Base-by-base conservation (phyloP, 53 echinoderm and acorn worm species). In the Luidia sarsii region DNA sequence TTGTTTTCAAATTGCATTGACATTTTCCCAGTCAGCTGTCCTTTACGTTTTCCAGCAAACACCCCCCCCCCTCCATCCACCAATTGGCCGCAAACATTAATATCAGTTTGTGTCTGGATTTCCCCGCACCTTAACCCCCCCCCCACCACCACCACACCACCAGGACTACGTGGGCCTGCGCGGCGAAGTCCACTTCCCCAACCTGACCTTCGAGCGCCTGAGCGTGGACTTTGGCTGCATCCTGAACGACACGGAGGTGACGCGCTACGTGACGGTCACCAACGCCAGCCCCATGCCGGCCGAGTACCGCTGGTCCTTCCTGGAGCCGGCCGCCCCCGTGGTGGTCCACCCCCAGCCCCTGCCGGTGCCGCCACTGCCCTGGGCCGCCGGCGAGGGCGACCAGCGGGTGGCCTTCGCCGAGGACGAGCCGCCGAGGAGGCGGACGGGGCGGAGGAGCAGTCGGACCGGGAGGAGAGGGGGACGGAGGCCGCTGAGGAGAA, bases 161-260 rank as follows among this genome's bases (percentile, higher is more conserved):
- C n/a, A 99, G 99, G 99, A 99, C 64, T 99, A 99, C 50, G 89
- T 99, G 15, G 82, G 88, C 29, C 71, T 99, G 10, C 90, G 90
- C 20, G 99, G 99, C 48, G 99, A 99, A 74, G 99, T 99, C 41
- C 91, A 83, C 80, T 99, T 99, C 80, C 99, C 99, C 9, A 99
- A 99, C 80, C 83, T 99, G 63, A 99, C 99, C 70, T 99, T 99
- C 72, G 94, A 99, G 72, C 94, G 87, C 71, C 86, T 91, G 87
- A 35, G 77, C 20, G 91, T 99, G 36, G 89, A 94, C 86, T 99
- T 99, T 85, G 99, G 99, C 62, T 99, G 99, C 79, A 99, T 99
- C 68, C 91, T 99, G 25, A 99, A 99, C 38, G 99, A 99, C 89
- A 99, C 99, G 1, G 99, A 99, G 39, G 99, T 99, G 55, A 99